Percentiles rank a stretch among this genome's conserved stretches.
These are phyloP conservation scores for Chaunax sp. DNA, from an alignment of 2,797 vertebrate genomes.

Conservation along the genomic window DNA sequence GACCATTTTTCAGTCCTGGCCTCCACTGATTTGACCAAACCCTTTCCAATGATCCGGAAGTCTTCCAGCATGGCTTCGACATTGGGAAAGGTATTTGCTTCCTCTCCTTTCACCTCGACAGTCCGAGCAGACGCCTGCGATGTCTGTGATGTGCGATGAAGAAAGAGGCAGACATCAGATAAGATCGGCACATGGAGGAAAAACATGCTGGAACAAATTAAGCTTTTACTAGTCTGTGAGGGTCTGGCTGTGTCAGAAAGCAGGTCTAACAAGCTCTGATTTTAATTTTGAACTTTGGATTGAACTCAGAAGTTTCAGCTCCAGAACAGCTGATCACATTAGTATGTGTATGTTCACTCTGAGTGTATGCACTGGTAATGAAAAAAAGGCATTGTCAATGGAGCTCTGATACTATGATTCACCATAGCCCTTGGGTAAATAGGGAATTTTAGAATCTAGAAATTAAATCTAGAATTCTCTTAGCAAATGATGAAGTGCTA, in stretches of 20 bases:
- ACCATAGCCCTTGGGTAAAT: too few species aligned
- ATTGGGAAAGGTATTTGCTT: constrained; percentile 87
- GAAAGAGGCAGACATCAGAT: background rate
- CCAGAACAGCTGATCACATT: too few species aligned
- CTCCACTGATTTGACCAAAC: constrained; percentile 89
- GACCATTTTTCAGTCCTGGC: constrained; percentile 91
- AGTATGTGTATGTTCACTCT: too few species aligned
- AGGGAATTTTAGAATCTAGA: too few species aligned
- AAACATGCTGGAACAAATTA: background rate
- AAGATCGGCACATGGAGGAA: background rate
- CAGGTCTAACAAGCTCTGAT: too few species aligned
- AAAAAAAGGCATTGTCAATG: too few species aligned
- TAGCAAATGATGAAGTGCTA: too few species aligned
- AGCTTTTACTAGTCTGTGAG: background rate
- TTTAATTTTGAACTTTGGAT: too few species aligned
- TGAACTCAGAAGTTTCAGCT: too few species aligned
- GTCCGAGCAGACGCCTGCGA: constrained; percentile 86
- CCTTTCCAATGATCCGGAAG: constrained; percentile 89
- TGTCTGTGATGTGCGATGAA: constrained; percentile 77
- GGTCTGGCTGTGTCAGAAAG: background rate
- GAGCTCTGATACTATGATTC: too few species aligned
- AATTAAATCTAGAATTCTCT: too few species aligned
- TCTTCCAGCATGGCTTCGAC: constrained; percentile 94
- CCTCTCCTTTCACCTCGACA: constrained; percentile 76
- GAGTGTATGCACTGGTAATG: too few species aligned